phyloP scores from a whole-genome alignment of 2,113 vertebrate species.

The Leptocoma aspasia region DNA sequence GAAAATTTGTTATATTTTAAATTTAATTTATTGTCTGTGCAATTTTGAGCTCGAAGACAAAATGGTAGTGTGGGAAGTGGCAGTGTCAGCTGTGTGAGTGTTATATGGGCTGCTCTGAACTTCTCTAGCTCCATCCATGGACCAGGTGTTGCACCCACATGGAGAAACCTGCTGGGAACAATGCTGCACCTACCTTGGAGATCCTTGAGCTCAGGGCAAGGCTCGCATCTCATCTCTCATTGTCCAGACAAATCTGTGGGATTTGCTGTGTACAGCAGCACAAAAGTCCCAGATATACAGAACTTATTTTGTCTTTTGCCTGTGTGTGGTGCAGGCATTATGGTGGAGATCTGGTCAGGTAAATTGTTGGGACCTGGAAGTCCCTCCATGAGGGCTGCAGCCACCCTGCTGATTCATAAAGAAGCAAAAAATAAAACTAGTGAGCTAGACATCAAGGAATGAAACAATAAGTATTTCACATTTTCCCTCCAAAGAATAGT shows the following conservation, averaged over 20 bases:
- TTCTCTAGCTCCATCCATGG: neutral
- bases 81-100: accelerated
- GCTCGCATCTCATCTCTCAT: accelerated
- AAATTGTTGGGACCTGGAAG: neutral
- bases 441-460: neutral
- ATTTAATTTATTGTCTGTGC: neutral
- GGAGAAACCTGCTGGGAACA: neutral
- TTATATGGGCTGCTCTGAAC: neutral
- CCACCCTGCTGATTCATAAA: neutral
- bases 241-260: neutral
- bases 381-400: neutral
- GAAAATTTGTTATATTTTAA: neutral
- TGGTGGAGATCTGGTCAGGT: neutral
- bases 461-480: neutral
- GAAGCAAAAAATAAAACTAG: neutral
- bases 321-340: accelerated
- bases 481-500: neutral
- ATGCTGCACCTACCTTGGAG: neutral
- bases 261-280: neutral
- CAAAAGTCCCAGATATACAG: neutral
- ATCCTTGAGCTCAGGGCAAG: neutral
- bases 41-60: neutral
- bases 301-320: neutral
- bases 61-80: neutral
- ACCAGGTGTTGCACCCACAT: accelerated